Evolutionary conservation across 1,140 invertebrate species (phyloP).

Genomic region (Nebria ingens): DNA sequence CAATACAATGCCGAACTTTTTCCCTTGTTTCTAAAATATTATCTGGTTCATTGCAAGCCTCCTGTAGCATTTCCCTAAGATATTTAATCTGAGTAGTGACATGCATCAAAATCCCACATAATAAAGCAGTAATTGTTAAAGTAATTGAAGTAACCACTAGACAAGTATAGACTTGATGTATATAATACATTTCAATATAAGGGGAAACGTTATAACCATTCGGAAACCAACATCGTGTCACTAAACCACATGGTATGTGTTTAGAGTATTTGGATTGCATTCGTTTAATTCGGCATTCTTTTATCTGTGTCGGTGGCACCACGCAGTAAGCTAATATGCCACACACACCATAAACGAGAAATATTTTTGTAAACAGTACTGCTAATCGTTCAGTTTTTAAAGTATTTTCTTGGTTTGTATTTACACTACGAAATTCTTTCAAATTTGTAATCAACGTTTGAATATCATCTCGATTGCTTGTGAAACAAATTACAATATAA

Average conservation of each 20-base stretch:
- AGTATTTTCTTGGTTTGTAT: neutral
- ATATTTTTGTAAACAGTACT: slow-evolving; percentile 12
- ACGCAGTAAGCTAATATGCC: slow-evolving; percentile 12
- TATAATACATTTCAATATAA: neutral
- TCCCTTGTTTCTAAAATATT: neutral
- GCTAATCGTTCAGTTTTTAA: slow-evolving; percentile 11
- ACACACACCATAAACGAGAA: slow-evolving; percentile 13
- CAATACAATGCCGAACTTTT: slow-evolving; percentile 12
- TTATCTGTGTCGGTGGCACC: slow-evolving; percentile 9
- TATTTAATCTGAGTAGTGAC: slow-evolving; percentile 10
- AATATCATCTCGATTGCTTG: neutral
- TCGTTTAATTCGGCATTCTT: slow-evolving; percentile 8
- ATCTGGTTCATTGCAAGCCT: neutral
- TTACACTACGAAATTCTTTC: neutral
- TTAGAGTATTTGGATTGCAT: neutral
- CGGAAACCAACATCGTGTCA: slow-evolving; percentile 11
- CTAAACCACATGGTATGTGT: slow-evolving; percentile 15
- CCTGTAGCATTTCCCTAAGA: neutral
- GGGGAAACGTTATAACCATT: slow-evolving; percentile 13
- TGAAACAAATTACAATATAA: neutral
- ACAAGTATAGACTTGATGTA: slow-evolving; percentile 12
- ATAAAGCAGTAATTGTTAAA: slow-evolving; percentile 10
- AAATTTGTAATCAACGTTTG: neutral
- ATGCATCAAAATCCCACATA: slow-evolving; percentile 16
- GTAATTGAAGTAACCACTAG: slow-evolving; percentile 8